These are phyloP conservation scores for Archocentrus centrarchus DNA, from an alignment of 2,113 vertebrate species.

Conservation along the genomic window DNA sequence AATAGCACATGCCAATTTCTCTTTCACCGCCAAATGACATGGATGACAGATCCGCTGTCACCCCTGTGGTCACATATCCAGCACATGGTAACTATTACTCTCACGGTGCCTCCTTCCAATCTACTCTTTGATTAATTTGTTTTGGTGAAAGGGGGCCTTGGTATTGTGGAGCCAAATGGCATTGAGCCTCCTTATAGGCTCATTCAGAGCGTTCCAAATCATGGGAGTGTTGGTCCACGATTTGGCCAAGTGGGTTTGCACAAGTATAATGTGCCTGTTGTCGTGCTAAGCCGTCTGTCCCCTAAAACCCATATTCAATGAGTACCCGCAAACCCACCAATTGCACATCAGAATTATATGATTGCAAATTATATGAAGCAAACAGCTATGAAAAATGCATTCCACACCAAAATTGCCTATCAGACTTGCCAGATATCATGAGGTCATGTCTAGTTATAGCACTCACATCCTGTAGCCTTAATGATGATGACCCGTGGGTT, in stretches of 20 bases:
- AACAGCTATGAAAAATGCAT: conserved; percentile 18
- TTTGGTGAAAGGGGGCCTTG: conserved; percentile 61
- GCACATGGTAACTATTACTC: conserved; percentile 79
- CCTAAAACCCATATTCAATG: conserved; percentile 25
- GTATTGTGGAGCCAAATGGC: conserved; percentile 61
- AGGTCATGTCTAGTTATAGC: conserved; percentile 11
- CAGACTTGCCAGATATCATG: conserved; percentile 27
- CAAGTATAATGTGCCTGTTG: conserved; percentile 59
- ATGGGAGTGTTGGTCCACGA: conserved; percentile 35
- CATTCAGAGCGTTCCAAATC: conserved; percentile 45
- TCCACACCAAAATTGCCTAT: conserved; percentile 39
- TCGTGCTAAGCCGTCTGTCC: conserved; percentile 45
- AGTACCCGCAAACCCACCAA: conserved; percentile 43
- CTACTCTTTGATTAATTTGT: conserved; percentile 72
- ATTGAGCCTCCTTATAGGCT: conserved; percentile 11
- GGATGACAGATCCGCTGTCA: conserved; percentile 71
- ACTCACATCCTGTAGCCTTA: conserved; percentile 23
- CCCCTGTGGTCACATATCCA: conserved; percentile 55
- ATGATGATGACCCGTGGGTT: not conserved
- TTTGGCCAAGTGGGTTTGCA: conserved; percentile 48
- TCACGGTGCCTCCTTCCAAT: conserved; percentile 62
- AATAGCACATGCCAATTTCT: conserved; percentile 76
- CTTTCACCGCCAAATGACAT: conserved; percentile 67
- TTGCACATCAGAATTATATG: conserved; percentile 37
- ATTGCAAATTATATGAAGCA: conserved; percentile 37